A percentile compares a stretch with the other conserved stretches of the same genome.
These are phyloP conservation scores for Psococerastis gibbosa DNA, from an alignment of 2,888 invertebrate species.

Conservation along the genomic window DNA sequence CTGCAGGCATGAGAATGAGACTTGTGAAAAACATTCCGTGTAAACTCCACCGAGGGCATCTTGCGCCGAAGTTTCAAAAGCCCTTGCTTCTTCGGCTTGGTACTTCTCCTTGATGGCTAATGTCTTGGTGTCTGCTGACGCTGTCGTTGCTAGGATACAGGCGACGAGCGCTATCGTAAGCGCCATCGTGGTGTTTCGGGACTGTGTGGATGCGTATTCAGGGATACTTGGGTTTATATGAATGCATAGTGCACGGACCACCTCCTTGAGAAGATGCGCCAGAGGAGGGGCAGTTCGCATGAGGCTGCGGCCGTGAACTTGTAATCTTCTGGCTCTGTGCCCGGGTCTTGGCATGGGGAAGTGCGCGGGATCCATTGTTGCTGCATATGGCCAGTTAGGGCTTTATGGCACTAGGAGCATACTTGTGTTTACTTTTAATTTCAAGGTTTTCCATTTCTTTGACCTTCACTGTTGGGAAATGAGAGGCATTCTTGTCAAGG, in stretches of 20 bases:
- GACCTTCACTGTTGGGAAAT: too few relatives aligned
- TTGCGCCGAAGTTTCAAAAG: slow-evolving; percentile 22
- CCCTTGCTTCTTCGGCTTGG: slow-evolving; percentile 9
- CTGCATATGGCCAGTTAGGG: too few relatives aligned
- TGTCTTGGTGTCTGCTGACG: not conserved
- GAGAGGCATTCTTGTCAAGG: too few relatives aligned
- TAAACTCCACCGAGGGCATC: slow-evolving; percentile 32
- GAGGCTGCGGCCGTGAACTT: not conserved
- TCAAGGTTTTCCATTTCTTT: too few relatives aligned
- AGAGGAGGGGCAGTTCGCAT: not conserved
- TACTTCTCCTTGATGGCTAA: not conserved
- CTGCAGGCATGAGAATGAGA: slow-evolving; percentile 37
- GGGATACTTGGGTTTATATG: not conserved
- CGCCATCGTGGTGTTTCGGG: not conserved
- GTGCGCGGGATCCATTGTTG: too few relatives aligned
- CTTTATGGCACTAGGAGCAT: too few relatives aligned
- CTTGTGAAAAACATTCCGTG: slow-evolving; percentile 32
- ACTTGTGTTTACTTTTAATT: too few relatives aligned
- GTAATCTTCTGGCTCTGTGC: not conserved
- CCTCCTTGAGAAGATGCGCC: not conserved
- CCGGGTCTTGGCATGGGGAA: too few relatives aligned
- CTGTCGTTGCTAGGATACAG: not conserved
- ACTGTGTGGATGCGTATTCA: not conserved
- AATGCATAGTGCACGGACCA: not conserved
- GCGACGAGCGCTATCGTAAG: not conserved